Percentiles rank a stretch among this genome's conserved stretches.
phyloP scores from a whole-genome alignment of 2,797 vertebrate genomes.

The Parauchenoglanis punctatus region DNA sequence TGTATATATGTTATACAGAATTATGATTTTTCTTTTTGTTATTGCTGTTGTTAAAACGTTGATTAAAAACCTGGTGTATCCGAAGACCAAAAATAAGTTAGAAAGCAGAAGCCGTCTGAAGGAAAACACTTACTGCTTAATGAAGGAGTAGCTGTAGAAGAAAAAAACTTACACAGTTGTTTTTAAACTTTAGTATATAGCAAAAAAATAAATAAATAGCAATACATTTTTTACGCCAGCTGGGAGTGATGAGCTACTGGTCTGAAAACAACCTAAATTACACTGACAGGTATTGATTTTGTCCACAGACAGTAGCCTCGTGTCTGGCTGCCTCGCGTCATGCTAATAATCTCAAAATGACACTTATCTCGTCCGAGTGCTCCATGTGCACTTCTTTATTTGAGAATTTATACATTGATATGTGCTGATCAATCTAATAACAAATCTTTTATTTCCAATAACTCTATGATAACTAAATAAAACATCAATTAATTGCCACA shows the following conservation, averaged over 20 bases:
- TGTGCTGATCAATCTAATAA: background rate
- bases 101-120: background rate
- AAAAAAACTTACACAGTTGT: background rate
- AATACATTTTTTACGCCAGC: background rate
- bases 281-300: conserved; percentile 25
- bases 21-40: background rate
- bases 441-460: background rate
- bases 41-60: background rate
- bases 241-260: background rate
- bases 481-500: background rate
- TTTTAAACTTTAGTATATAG: background rate
- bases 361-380: background rate
- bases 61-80: background rate
- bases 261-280: background rate
- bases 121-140: background rate
- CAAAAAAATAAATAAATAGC: too few relatives aligned
- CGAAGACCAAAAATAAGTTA: background rate
- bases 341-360: background rate
- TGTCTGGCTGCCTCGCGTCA: conserved; percentile 10
- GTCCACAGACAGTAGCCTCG: background rate
- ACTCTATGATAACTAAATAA: background rate
- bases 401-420: background rate
- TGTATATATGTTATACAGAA: background rate
- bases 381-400: background rate
- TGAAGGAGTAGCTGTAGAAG: too few relatives aligned